These are phyloP conservation scores for Brachionus manjavacas DNA, from an alignment of 1,140 invertebrate species.

Conservation along the genomic window DNA sequence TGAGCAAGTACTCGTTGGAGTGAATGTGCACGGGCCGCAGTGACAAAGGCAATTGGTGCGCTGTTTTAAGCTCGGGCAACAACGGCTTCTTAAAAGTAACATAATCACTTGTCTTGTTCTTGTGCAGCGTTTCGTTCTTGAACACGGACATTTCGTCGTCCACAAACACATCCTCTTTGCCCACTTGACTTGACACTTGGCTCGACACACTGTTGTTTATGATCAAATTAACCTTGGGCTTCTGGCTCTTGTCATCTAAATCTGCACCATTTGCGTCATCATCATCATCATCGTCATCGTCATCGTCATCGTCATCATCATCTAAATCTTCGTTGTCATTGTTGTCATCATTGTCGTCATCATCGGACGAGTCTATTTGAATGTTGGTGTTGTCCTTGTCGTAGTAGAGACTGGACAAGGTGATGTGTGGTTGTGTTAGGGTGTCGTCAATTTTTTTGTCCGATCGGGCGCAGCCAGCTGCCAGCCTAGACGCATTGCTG, in stretches of 20 bases:
- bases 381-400: not conserved
- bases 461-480: not conserved
- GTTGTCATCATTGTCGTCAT: not conserved
- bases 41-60: not conserved
- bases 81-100: not conserved
- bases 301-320: not conserved
- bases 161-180: not conserved
- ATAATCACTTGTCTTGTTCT: not conserved
- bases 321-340: not conserved
- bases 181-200: not conserved
- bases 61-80: not conserved
- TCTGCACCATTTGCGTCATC: not conserved
- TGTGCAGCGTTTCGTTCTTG: not conserved
- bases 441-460: not conserved
- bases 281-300: not conserved
- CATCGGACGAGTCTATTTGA: not conserved
- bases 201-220: slow-evolving; percentile 14
- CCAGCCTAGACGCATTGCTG: not conserved
- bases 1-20: not conserved
- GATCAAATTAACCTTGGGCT: not conserved
- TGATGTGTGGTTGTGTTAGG: not conserved
- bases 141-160: slow-evolving; percentile 7
- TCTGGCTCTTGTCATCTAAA: not conserved
- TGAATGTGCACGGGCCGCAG: not conserved
- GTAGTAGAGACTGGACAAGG: not conserved